phyloP scores from a whole-genome alignment of 2,113 vertebrate species.

The Phaethornis superciliosus region DNA sequence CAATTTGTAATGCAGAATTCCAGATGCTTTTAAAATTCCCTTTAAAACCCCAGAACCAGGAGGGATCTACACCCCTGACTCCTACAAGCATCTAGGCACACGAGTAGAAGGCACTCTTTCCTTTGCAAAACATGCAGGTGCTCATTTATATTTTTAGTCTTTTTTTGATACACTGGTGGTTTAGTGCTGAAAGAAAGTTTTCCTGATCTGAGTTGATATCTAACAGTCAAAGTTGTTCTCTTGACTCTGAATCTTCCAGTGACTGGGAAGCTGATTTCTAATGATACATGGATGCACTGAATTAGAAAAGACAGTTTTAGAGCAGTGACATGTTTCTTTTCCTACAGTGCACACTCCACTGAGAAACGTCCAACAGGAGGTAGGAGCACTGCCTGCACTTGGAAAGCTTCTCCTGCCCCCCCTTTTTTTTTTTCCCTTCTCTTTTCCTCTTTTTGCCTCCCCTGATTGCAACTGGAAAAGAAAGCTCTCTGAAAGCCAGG shows the following conservation, averaged over 20 bases:
- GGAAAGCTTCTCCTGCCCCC: background rate
- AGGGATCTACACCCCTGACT: background rate
- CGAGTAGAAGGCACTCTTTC: background rate
- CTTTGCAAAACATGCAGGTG: background rate
- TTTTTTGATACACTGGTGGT: conserved; percentile 14
- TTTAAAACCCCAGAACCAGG: background rate
- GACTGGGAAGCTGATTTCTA: conserved; percentile 73
- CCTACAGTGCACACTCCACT: conserved; percentile 53
- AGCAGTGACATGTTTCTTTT: conserved; percentile 75
- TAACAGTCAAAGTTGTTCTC: conserved; percentile 67
- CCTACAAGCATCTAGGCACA: background rate
- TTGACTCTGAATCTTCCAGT: conserved; percentile 62
- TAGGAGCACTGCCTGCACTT: conserved; percentile 14
- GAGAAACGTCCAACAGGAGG: conserved; percentile 50
- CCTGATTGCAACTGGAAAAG: background rate
- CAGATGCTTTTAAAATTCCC: background rate
- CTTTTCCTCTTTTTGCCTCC: background rate
- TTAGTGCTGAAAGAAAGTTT: conserved; percentile 55
- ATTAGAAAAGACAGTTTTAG: conserved; percentile 83
- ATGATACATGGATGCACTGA: conserved; percentile 76
- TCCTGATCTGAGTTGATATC: conserved; percentile 66
- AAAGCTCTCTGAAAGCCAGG: background rate
- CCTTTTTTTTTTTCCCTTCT: background rate
- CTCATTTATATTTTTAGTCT: conserved; percentile 30
- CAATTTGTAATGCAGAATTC: background rate